Percentiles rank a stretch among this genome's conserved stretches.
Conservation (phyloP, 1,140 invertebrate species). For the Belonocnema kinseyi region DNA sequence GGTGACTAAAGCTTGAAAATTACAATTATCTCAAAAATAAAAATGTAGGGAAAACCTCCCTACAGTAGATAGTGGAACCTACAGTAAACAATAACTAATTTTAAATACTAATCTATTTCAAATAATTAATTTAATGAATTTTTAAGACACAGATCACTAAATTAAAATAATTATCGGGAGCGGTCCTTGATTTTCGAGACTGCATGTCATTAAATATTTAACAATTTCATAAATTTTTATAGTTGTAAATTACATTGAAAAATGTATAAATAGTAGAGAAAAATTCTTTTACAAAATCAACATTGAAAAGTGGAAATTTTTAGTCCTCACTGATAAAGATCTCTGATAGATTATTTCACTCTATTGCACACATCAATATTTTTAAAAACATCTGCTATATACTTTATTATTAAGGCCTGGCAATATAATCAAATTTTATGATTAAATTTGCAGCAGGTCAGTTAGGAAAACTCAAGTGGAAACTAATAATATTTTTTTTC, state of each 20-base stretch:
- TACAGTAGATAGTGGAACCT: too few species aligned
- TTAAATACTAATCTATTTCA: too few species aligned
- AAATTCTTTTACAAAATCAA: constrained; percentile 14
- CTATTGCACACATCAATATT: neutral
- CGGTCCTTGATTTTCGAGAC: neutral
- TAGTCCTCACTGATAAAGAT: neutral
- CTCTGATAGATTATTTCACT: neutral
- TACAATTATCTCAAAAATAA: neutral
- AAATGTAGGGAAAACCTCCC: too few species aligned
- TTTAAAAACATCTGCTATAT: constrained; percentile 19
- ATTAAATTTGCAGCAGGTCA: neutral
- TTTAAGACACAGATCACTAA: neutral
- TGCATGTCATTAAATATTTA: neutral
- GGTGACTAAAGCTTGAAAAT: neutral
- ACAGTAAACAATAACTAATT: too few species aligned
- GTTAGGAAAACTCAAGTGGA: neutral
- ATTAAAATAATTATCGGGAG: neutral
- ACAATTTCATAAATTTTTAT: constrained; percentile 16
- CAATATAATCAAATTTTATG: neutral
- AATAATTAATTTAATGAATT: too few species aligned
- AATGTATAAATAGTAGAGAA: constrained; percentile 19
- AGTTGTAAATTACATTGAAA: constrained; percentile 20
- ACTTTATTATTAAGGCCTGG: neutral
- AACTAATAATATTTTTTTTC: neutral
- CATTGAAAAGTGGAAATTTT: constrained; percentile 10